These are phyloP conservation scores for Oithona nana DNA, from an alignment of 2,888 invertebrate genomes.

Conservation along the genomic window DNA sequence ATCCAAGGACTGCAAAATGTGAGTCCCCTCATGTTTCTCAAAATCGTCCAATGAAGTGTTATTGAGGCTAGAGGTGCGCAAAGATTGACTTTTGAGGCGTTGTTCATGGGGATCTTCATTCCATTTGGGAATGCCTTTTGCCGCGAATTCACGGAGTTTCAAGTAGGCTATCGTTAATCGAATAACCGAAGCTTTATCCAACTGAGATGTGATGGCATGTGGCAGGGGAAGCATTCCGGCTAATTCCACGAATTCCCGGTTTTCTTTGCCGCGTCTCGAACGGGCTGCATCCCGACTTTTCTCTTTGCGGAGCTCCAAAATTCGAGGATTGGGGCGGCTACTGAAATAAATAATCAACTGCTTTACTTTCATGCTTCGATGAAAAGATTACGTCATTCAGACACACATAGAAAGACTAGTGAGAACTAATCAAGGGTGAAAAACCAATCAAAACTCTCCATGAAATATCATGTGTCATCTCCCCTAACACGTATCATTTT, in stretches of 20 bases:
- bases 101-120: constrained; percentile 40
- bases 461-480: too few species aligned
- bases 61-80: neutral
- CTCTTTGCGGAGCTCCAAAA: constrained; percentile 77
- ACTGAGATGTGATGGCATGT: constrained; percentile 69
- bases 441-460: too few species aligned
- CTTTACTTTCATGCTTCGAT: neutral
- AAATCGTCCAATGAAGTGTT: constrained; percentile 60
- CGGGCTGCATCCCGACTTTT: constrained; percentile 81
- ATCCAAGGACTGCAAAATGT: constrained; percentile 91
- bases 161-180: constrained; percentile 87
- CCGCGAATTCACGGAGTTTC: constrained; percentile 80
- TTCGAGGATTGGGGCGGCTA: constrained; percentile 42
- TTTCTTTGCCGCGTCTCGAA: constrained; percentile 77
- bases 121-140: constrained; percentile 93
- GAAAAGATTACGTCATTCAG: neutral
- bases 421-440: too few species aligned
- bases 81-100: neutral
- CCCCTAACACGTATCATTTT: too few species aligned
- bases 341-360: neutral
- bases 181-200: constrained; percentile 90
- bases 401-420: neutral
- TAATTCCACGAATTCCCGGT: constrained; percentile 87
- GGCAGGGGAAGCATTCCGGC: constrained; percentile 76
- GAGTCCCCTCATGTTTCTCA: constrained; percentile 91